phyloP scores from a whole-genome alignment of 2,113 vertebrate genomes.

The Vombatus ursinus region DNA sequence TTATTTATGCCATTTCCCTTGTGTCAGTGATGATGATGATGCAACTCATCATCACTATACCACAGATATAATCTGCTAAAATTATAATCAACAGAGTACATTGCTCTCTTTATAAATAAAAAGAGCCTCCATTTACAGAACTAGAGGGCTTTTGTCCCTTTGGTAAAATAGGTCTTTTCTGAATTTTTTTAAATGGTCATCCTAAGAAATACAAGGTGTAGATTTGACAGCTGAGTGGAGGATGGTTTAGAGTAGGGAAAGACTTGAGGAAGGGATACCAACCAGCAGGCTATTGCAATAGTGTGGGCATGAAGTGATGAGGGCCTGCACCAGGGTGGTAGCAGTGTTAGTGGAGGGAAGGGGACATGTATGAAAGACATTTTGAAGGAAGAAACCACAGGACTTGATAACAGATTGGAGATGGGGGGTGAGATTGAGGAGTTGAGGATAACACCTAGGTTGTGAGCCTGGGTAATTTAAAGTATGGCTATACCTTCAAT shows the following conservation, averaged over 20 bases:
- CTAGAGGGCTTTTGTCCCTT: not conserved
- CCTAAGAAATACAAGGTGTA: not conserved
- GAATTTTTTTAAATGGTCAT: not conserved
- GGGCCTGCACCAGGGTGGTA: not conserved
- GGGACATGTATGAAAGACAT: not conserved
- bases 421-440: not conserved
- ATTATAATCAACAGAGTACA: not conserved
- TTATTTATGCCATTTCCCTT: not conserved
- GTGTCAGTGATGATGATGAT: not conserved
- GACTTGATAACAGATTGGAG: not conserved
- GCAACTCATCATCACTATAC: not conserved
- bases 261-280: not conserved
- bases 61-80: not conserved
- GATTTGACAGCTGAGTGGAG: not conserved
- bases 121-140: not conserved
- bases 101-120: not conserved
- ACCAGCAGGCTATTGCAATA: not conserved
- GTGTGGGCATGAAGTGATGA: not conserved
- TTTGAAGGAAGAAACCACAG: not conserved
- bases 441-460: not conserved
- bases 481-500: not conserved
- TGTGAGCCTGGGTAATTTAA: not conserved
- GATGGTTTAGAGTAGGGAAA: not conserved
- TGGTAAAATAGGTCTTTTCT: not conserved
- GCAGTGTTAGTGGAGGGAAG: not conserved